Percentiles rank a stretch among this genome's conserved stretches.
These are phyloP conservation scores for Chrysolophus pictus DNA, from an alignment of 2,797 vertebrate genomes.

Conservation along the genomic window DNA sequence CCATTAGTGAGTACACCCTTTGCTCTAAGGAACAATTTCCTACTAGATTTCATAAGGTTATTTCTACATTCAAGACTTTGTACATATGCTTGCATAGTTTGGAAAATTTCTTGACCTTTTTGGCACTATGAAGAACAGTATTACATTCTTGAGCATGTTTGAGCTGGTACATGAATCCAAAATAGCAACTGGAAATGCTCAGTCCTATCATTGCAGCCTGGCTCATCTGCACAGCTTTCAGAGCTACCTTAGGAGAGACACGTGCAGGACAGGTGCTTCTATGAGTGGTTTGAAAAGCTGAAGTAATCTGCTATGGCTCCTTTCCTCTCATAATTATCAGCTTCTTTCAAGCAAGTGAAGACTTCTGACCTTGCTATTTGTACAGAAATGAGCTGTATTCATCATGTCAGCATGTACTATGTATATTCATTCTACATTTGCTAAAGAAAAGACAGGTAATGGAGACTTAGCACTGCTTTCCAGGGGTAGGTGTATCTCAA, in stretches of 20 bases:
- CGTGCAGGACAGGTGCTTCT: rapidly evolving
- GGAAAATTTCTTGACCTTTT: not conserved
- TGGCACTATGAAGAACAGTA: not conserved
- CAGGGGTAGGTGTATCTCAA: not conserved
- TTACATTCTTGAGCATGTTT: rapidly evolving
- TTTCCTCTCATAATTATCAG: not conserved
- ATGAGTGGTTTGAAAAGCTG: not conserved
- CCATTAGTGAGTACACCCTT: not conserved
- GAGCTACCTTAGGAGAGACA: not conserved
- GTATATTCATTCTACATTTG: not conserved
- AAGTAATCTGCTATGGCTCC: not conserved
- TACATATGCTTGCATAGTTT: not conserved
- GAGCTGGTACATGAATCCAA: not conserved
- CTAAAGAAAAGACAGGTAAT: not conserved
- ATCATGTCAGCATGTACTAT: not conserved
- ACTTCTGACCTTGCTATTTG: not conserved
- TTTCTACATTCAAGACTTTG: not conserved
- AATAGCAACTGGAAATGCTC: not conserved
- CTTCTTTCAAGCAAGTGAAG: not conserved
- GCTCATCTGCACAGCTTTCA: not conserved
- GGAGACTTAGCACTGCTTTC: not conserved
- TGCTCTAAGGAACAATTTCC: not conserved
- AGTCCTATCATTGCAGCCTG: not conserved
- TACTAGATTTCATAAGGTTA: not conserved
- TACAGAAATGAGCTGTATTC: not conserved